Evolutionary conservation across 2,888 invertebrate genomes (phyloP).

Genomic region (Auanema freiburgensis): DNA sequence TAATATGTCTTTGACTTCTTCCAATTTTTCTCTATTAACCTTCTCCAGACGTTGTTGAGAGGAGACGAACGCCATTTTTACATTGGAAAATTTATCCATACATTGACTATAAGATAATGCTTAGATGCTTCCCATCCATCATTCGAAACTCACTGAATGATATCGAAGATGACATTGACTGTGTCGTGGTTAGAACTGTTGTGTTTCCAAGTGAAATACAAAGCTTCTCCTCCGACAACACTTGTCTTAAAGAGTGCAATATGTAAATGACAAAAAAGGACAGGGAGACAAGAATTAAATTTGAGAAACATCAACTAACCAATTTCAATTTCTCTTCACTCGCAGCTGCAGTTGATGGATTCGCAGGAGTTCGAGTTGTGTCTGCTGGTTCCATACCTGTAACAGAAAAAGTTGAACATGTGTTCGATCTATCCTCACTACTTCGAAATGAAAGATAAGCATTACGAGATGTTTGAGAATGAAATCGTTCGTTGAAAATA

Average conservation of each 20-base stretch:
- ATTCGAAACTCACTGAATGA: slow-evolving; percentile 4
- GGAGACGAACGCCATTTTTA: not conserved
- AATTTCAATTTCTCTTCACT: slow-evolving; percentile 9
- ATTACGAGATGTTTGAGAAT: no score
- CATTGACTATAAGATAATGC: not conserved
- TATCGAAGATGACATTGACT: slow-evolving; percentile 2
- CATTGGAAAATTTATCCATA: slow-evolving; percentile 3
- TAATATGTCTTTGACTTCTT: slow-evolving; percentile 6
- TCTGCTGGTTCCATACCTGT: no score
- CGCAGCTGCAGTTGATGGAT: not conserved
- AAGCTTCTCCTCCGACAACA: slow-evolving; percentile 13
- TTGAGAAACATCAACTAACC: not conserved
- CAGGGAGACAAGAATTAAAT: no score
- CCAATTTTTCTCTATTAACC: slow-evolving; percentile 6
- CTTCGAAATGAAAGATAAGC: no score
- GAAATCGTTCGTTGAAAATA: no score
- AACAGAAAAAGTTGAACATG: no score
- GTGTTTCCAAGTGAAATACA: slow-evolving; percentile 8
- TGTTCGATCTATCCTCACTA: no score
- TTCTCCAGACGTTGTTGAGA: not conserved
- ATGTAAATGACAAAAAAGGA: no score
- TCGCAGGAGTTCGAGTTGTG: no score
- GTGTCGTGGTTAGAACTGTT: slow-evolving; percentile 2
- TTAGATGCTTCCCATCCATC: not conserved
- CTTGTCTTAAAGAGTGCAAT: not conserved